Base-by-base conservation (phyloP, 2,888 invertebrate species). In the Drosophila setosimentum region DNA sequence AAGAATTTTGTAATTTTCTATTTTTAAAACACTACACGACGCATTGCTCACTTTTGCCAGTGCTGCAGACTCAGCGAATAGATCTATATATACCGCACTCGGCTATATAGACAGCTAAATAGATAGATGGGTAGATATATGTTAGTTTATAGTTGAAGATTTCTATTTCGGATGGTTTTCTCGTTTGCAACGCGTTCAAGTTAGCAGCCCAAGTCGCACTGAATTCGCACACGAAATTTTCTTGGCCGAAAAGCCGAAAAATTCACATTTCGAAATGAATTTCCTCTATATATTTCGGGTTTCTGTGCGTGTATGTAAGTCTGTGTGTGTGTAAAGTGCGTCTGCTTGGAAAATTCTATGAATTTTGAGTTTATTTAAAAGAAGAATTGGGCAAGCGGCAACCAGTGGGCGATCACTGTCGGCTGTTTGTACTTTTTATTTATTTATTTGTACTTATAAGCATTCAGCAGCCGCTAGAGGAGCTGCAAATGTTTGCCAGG, bases 191-290 rank as follows among this genome's bases (percentile, higher is more conserved):
- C 93, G 92, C 93, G 92, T 92, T 92, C 93, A 91, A 93, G 92
- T 92, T 91, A 92, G 93, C 91, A 93, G 93, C 92, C 93, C 92
- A 92, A 93, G 92, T 93, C 92, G 93, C 93, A 92, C 92, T 92
- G 92, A 93, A 90, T 91, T 92, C 89, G 92, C 93, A 90, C 82
- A 85, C 82, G 82, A 89, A 70, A 83, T 66, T 83, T 88, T 70
- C 87, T 80, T 78, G 73, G 79, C 68, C 76, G 81, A 89, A 91
- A 79, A 89, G 76, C 83, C 76, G 83, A 89, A 87, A 87, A 72
- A 71, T 75, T 63, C 80, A 85, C 82, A 81, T 91, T 87, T 91
- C 90, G 90, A 91, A 91, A 82, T 75, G 42, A 68, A 66, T 78
- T 73, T 76, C 63, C 68, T 72, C 62, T 59, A 75, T 51, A 66